Base-by-base conservation (phyloP, 2,888 invertebrate genomes). In the Yponomeuta cagnagella region DNA sequence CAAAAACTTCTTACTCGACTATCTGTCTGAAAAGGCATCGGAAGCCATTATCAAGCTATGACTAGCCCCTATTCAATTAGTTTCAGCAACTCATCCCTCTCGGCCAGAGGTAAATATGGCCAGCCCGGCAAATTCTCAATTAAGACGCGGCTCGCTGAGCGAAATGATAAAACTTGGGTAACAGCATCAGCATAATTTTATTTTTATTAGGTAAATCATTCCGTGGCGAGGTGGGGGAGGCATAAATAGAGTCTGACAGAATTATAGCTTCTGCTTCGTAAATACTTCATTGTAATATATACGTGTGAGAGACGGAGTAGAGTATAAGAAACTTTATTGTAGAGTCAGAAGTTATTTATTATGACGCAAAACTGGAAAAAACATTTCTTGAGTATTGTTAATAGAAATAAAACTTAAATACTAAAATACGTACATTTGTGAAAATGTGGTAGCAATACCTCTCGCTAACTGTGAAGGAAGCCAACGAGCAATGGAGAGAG, bases 121-220 rank as follows among this genome's bases (percentile, higher is more conserved):
- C 52, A 15, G 52, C 15, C 15, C 52, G 52, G 15, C 52, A 58
- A 58, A 65, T 33, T 65, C 33, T 8, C 65, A 65, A 65, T 30
- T 65, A 33, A 33, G 65, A 65, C 65, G 52, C 33, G 65, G 65
- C 65, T 10, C 43, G 68, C 15, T 43, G 68, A 68, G 48, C 33
- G 48, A 79, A 80, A 80, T 82, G 80, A 79, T 76, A 76, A 80
- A 82, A 83, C 79, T 84, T 82, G 74, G 52, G 43, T 83, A 83
- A 85, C 74, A 83, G 76, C 78, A 83, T 84, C 82, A 84, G 80
- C 83, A 84, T 82, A 85, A 84, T 83, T 80, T 81, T 83, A 84
- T 83, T 80, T 81, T 83, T 82, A 83, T 84, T 83, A 82, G 79
- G 82, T 86, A 83, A 84, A 83, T 84, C 82, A 85, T 81, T 82